Conservation (phyloP, 2,797 vertebrate genomes). For the Bradypodion pumilum region DNA sequence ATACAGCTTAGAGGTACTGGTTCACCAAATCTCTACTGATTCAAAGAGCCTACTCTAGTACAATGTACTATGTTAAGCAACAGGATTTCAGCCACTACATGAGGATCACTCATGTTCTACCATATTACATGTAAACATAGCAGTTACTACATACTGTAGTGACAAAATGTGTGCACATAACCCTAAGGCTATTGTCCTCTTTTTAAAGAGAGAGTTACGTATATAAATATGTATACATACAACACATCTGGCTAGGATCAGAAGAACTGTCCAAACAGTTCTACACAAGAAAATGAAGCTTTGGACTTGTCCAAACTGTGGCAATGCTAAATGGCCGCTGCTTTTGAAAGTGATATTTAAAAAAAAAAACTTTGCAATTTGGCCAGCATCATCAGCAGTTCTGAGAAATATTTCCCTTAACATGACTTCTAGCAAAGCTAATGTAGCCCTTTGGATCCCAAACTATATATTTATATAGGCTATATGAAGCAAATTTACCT, state of each 20-base stretch:
- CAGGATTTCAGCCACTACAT: no score
- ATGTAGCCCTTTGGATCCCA: neutral
- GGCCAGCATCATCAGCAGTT: neutral
- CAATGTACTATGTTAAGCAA: no score
- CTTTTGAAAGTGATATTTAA: constrained; percentile 3
- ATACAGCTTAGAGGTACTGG: no score
- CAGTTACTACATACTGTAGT: neutral
- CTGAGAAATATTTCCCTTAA: neutral
- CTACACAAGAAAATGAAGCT: neutral
- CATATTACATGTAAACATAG: constrained; percentile 21
- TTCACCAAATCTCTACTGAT: no score
- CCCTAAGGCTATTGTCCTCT: constrained; percentile 50
- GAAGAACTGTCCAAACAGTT: neutral
- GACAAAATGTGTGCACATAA: constrained; percentile 18
- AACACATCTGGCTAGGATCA: constrained; percentile 1
- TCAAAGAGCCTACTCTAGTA: no score
- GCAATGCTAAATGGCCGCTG: constrained; percentile 8
- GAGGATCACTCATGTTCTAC: no score
- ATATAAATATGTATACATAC: constrained; percentile 22
- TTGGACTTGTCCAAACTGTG: neutral
- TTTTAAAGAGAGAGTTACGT: constrained; percentile 14
- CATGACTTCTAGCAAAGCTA: neutral
- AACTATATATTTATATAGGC: constrained; percentile 45
- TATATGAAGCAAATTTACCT: constrained; percentile 67
- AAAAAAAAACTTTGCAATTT: neutral